Percentiles rank a stretch among this genome's conserved stretches.
Conservation (phyloP, 64 coral and sea anemone species). For the Dendronephthya gigantea region DNA sequence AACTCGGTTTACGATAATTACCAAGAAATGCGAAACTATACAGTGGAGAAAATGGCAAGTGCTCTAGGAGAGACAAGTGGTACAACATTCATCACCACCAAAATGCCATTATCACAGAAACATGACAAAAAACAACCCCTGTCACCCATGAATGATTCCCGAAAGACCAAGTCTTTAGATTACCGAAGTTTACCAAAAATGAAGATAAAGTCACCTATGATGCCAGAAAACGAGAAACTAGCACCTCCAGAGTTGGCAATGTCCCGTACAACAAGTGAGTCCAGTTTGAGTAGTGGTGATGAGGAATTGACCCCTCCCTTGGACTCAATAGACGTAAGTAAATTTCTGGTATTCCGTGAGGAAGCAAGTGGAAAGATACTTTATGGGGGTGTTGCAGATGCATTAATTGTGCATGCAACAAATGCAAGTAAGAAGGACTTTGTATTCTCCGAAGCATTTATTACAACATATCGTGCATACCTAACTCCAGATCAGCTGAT, state of each 20-base stretch:
- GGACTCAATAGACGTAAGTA: slow-evolving; percentile 80
- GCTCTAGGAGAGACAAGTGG: slow-evolving; percentile 23
- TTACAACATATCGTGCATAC: slow-evolving; percentile 85
- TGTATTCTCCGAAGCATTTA: slow-evolving; percentile 84
- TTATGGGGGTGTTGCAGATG: slow-evolving; percentile 86
- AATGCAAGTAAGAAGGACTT: slow-evolving; percentile 73
- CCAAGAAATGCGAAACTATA: slow-evolving; percentile 50
- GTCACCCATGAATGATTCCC: not conserved
- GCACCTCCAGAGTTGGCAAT: not conserved
- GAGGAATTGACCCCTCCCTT: slow-evolving; percentile 74
- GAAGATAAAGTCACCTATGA: not conserved
- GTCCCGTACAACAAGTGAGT: slow-evolving; percentile 20
- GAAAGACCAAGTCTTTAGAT: slow-evolving; percentile 2
- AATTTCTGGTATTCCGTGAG: slow-evolving; percentile 73
- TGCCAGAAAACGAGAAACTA: slow-evolving; percentile 22
- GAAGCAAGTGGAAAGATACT: slow-evolving; percentile 62
- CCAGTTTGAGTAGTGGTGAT: slow-evolving; percentile 68
- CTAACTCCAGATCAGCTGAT: slow-evolving; percentile 72
- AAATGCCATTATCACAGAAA: not conserved
- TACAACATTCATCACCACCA: not conserved
- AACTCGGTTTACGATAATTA: slow-evolving; percentile 38
- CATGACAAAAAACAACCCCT: not conserved
- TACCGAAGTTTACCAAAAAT: not conserved
- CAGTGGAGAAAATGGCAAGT: slow-evolving; percentile 31
- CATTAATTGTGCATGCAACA: slow-evolving; percentile 81